Percentiles rank a stretch among this genome's conserved stretches.
Conservation (phyloP, 2,888 invertebrate genomes). For the Phyllotreta cruciferae region DNA sequence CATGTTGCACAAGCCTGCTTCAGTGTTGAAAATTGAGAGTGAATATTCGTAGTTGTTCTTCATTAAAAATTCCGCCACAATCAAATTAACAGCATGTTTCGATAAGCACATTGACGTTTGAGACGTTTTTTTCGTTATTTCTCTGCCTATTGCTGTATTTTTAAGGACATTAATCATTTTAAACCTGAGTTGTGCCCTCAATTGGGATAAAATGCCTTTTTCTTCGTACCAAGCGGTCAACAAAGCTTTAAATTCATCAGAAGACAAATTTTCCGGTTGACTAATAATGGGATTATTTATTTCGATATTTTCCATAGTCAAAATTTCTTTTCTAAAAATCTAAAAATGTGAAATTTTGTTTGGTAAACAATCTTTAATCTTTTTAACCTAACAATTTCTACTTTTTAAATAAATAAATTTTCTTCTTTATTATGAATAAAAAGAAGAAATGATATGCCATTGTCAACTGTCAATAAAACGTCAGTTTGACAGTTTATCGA, state of each 20-base stretch:
- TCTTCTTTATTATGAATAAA: too few relatives aligned
- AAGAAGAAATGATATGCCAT: too few relatives aligned
- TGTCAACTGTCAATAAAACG: slow-evolving; percentile 1
- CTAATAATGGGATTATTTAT: slow-evolving; percentile 43
- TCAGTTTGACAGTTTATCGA: slow-evolving; percentile 17
- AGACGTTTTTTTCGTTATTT: slow-evolving; percentile 35
- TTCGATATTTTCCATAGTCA: slow-evolving; percentile 29
- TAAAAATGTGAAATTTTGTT: slow-evolving; percentile 9
- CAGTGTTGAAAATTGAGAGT: slow-evolving; percentile 68
- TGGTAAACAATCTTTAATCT: background rate
- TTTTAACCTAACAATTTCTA: background rate
- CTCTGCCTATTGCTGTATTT: slow-evolving; percentile 59
- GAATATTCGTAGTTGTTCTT: slow-evolving; percentile 66
- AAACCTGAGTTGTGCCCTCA: slow-evolving; percentile 66
- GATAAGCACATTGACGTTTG: slow-evolving; percentile 61
- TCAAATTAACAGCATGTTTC: slow-evolving; percentile 67
- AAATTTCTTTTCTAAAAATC: slow-evolving; percentile 39
- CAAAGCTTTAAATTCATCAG: slow-evolving; percentile 66
- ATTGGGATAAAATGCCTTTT: slow-evolving; percentile 66
- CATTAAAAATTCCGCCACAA: slow-evolving; percentile 68
- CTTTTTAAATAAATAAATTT: too few relatives aligned
- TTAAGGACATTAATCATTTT: slow-evolving; percentile 67
- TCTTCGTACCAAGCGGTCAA: slow-evolving; percentile 67
- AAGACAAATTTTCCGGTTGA: slow-evolving; percentile 46
- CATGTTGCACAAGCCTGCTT: slow-evolving; percentile 59